Evolutionary conservation across 2,113 vertebrate genomes (phyloP).

Genomic region (Pantherophis guttatus): DNA sequence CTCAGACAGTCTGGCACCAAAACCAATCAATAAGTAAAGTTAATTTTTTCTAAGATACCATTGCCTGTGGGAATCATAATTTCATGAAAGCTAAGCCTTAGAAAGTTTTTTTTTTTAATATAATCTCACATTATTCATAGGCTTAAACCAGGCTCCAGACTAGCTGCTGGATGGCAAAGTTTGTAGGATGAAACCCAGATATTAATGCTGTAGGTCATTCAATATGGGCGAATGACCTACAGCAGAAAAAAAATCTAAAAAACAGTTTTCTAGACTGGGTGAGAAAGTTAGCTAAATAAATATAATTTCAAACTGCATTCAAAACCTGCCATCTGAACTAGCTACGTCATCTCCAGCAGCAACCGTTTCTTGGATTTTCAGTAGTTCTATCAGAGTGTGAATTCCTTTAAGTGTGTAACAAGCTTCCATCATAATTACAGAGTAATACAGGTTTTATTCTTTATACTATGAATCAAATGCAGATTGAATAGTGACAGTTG

Average conservation of each 20-base stretch:
- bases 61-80: not conserved
- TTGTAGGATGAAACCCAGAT: not conserved
- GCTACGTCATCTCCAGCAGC: not conserved
- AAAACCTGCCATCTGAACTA: not conserved
- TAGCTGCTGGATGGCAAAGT: not conserved
- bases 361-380: not conserved
- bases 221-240: not conserved
- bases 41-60: not conserved
- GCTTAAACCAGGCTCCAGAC: not conserved
- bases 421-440: not conserved
- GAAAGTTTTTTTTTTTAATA: not conserved
- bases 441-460: not conserved
- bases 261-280: not conserved
- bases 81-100: not conserved
- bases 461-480: not conserved
- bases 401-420: not conserved
- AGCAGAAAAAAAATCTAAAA: not conserved
- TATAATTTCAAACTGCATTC: not conserved
- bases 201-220: not conserved
- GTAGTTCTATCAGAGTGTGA: not conserved
- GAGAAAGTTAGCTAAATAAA: not conserved
- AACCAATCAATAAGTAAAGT: not conserved
- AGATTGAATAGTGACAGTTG: not conserved
- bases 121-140: not conserved
- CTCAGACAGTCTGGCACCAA: conserved; percentile 56